These are phyloP conservation scores for Orthosia gracilis DNA, from an alignment of 2,888 invertebrate species.

Conservation along the genomic window DNA sequence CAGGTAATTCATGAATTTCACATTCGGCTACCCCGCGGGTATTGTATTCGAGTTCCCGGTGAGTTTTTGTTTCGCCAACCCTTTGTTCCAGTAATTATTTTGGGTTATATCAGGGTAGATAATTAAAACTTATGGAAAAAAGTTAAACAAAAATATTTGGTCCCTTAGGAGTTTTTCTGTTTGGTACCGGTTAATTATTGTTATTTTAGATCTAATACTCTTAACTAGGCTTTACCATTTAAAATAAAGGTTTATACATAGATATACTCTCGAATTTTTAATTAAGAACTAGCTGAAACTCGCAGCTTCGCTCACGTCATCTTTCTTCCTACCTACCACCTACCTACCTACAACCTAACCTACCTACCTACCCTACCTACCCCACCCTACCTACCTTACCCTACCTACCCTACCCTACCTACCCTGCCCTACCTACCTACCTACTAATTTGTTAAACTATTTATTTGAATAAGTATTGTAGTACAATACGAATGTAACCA, in stretches of 20 bases:
- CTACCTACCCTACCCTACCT: too few relatives aligned
- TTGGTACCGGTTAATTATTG: background rate
- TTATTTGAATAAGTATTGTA: too few relatives aligned
- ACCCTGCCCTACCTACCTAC: too few relatives aligned
- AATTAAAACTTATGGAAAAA: background rate
- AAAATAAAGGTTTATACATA: background rate
- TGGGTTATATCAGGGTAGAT: slow-evolving; percentile 4
- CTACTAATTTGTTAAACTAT: too few relatives aligned
- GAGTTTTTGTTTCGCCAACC: slow-evolving; percentile 57
- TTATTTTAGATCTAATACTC: background rate
- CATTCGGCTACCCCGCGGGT: slow-evolving; percentile 34
- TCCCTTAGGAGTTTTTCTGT: background rate
- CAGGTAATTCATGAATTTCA: slow-evolving; percentile 68
- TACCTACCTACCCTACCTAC: too few relatives aligned
- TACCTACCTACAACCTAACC: too few relatives aligned
- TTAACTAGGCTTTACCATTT: background rate
- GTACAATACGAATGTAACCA: too few relatives aligned
- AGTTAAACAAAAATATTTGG: background rate
- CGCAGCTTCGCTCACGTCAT: too few relatives aligned
- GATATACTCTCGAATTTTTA: background rate
- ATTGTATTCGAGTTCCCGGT: slow-evolving; percentile 51
- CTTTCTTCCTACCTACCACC: too few relatives aligned
- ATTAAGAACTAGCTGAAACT: too few relatives aligned
- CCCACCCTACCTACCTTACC: too few relatives aligned
- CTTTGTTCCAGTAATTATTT: slow-evolving; percentile 41